Conservation (phyloP, 2,888 invertebrate species). For the Aphelenchoides bicaudatus region DNA sequence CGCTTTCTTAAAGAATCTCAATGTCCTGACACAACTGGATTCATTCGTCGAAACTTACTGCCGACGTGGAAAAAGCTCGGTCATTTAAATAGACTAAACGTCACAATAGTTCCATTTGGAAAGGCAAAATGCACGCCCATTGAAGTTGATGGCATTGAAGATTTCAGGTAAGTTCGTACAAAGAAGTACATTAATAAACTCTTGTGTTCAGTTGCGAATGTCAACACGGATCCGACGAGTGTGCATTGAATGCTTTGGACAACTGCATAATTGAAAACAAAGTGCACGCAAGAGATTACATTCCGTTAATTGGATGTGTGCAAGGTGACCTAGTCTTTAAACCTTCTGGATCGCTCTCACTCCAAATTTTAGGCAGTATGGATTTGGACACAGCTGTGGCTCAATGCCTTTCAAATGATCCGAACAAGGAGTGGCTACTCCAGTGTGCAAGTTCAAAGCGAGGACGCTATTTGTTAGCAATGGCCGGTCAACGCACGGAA, state of each 20-base stretch:
- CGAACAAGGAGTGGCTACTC: slow-evolving; percentile 29
- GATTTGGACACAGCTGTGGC: slow-evolving; percentile 33
- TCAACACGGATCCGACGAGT: slow-evolving; percentile 57
- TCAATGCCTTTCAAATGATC: slow-evolving; percentile 19
- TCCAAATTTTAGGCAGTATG: too few species aligned
- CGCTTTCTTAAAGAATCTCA: too few species aligned
- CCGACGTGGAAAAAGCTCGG: slow-evolving; percentile 48
- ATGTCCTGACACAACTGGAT: slow-evolving; percentile 58
- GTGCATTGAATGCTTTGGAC: slow-evolving; percentile 57
- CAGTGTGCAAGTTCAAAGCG: slow-evolving; percentile 45
- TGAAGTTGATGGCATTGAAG: too few species aligned
- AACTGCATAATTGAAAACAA: slow-evolving; percentile 56
- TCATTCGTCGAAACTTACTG: slow-evolving; percentile 48
- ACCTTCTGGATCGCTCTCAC: too few species aligned
- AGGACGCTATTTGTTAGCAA: slow-evolving; percentile 53
- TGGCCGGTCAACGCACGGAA: slow-evolving; percentile 45
- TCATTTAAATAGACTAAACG: slow-evolving; percentile 41
- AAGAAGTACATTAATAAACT: background rate
- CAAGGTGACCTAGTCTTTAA: too few species aligned
- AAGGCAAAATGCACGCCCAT: slow-evolving; percentile 52
- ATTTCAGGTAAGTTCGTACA: slow-evolving; percentile 28
- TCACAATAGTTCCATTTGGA: slow-evolving; percentile 55
- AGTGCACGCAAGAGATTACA: slow-evolving; percentile 42
- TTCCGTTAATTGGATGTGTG: slow-evolving; percentile 45
- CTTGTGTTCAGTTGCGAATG: slow-evolving; percentile 45